Conservation (phyloP, 2,797 vertebrate genomes). For the Graptemys geographica region DNA sequence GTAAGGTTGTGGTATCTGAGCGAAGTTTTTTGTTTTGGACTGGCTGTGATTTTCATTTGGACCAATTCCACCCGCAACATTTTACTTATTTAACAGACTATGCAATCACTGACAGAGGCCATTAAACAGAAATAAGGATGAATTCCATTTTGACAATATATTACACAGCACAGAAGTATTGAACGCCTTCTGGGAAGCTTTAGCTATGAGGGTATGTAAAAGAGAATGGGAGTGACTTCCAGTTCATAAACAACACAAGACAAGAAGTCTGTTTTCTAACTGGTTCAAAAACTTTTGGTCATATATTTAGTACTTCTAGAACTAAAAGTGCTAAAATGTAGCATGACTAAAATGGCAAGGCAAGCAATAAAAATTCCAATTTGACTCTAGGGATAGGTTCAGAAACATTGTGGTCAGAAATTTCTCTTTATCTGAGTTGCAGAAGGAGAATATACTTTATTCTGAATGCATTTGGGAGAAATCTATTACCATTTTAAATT, state of each 20-base stretch:
- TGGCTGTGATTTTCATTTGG: constrained; percentile 39
- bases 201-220: constrained; percentile 29
- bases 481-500: constrained; percentile 60
- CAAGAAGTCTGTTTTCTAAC: constrained; percentile 51
- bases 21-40: neutral
- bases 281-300: constrained; percentile 70
- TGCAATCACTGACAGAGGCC: neutral
- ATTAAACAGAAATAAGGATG: neutral
- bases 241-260: constrained; percentile 61
- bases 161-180: neutral
- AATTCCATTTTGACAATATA: neutral
- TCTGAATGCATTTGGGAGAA: constrained; percentile 57
- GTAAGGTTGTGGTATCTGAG: constrained; percentile 55
- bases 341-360: constrained; percentile 64
- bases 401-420: constrained; percentile 70
- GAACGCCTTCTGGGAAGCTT: constrained; percentile 51
- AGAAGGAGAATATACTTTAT: constrained; percentile 60
- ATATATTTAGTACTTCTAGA: constrained; percentile 59
- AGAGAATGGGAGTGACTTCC: constrained; percentile 1
- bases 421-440: constrained; percentile 64
- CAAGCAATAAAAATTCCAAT: constrained; percentile 71
- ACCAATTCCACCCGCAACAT: constrained; percentile 17
- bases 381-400: constrained; percentile 73
- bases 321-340: constrained; percentile 67
- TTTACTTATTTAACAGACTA: constrained; percentile 36